Conservation (phyloP, 2,797 vertebrate species). For the Sebastes steindachneri region DNA sequence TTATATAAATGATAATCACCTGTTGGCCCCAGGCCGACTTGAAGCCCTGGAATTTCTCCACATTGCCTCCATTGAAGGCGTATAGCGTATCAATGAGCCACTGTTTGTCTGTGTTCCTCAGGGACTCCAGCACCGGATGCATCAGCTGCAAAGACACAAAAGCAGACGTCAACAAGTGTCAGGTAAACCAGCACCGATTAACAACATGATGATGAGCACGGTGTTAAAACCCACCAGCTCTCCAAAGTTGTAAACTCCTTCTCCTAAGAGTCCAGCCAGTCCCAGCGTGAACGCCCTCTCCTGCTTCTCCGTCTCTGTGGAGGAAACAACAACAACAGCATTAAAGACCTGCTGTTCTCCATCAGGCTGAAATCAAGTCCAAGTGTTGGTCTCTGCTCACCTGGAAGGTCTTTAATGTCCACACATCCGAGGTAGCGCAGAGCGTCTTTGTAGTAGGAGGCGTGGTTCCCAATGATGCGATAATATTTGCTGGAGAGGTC, state of each 20-base stretch:
- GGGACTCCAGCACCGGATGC: constrained; percentile 95
- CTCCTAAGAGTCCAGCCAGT: constrained; percentile 93
- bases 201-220: neutral
- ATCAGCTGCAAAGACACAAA: constrained; percentile 86
- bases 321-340: neutral
- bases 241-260: constrained; percentile 98
- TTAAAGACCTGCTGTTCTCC: neutral
- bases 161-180: neutral
- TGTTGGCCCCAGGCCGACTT: constrained; percentile 96
- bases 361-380: neutral
- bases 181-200: neutral
- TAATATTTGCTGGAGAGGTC: constrained; percentile 99
- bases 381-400: constrained; percentile 66
- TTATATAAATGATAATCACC: constrained; percentile 72
- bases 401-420: constrained; percentile 92
- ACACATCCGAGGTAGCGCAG: constrained; percentile 96
- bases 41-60: constrained; percentile 94
- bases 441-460: constrained; percentile 95
- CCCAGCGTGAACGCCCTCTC: constrained; percentile 97
- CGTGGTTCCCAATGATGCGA: constrained; percentile 94
- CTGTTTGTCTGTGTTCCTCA: constrained; percentile 94
- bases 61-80: constrained; percentile 96
- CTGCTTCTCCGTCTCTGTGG: constrained; percentile 94
- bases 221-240: constrained; percentile 86
- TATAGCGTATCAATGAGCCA: constrained; percentile 98